Evolutionary conservation across 2,888 invertebrate genomes (phyloP).

Genomic region (Noctua fimbriata): DNA sequence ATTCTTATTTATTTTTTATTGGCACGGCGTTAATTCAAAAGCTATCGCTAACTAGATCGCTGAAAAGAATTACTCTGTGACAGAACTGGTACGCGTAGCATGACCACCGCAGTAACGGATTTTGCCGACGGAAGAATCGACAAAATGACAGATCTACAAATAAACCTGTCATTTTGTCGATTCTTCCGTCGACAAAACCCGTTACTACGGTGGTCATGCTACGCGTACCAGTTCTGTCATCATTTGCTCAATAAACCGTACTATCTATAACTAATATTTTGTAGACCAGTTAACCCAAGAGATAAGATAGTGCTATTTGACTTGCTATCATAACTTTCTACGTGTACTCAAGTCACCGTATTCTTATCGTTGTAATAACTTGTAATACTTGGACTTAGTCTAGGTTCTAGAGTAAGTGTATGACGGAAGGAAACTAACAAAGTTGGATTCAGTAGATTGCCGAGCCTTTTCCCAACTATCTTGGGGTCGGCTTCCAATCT

Average conservation of each 20-base stretch:
- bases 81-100: too few species aligned
- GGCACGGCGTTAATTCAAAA: constrained; percentile 12
- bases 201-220: too few species aligned
- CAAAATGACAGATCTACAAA: too few species aligned
- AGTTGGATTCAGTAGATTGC: background rate
- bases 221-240: background rate
- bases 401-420: background rate
- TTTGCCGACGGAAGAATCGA: too few species aligned
- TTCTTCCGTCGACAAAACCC: too few species aligned
- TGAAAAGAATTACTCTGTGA: background rate
- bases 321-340: constrained; percentile 34
- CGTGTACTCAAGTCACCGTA: constrained; percentile 16
- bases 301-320: constrained; percentile 37
- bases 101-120: too few species aligned
- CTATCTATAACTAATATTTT: constrained; percentile 30
- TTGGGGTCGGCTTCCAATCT: too few species aligned
- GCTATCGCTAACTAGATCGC: constrained; percentile 13
- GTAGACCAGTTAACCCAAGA: constrained; percentile 35
- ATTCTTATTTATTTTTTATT: constrained; percentile 26
- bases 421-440: background rate
- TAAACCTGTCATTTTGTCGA: too few species aligned
- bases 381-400: background rate
- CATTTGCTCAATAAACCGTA: constrained; percentile 19
- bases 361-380: constrained; percentile 5
- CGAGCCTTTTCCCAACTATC: too few species aligned